Evolutionary conservation across 2,113 vertebrate species (phyloP).

Genomic region (Planiliza haematocheilus): DNA sequence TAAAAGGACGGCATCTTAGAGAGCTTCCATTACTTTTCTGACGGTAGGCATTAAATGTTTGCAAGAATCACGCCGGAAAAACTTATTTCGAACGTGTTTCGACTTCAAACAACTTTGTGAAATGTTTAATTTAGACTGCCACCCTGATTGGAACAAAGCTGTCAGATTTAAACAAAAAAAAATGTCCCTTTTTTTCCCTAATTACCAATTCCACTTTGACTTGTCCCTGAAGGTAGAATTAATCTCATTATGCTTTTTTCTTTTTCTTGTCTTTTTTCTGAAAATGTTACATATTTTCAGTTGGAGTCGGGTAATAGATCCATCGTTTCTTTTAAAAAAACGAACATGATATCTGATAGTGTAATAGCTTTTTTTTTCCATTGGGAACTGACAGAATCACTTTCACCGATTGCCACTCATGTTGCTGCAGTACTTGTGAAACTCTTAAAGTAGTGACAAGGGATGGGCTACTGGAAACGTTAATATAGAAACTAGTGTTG

Average conservation of each 20-base stretch:
- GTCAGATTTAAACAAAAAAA: slow-evolving; percentile 6
- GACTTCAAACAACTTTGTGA: background rate
- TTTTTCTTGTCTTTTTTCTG: slow-evolving; percentile 7
- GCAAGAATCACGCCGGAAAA: background rate
- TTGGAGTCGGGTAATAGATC: slow-evolving; percentile 9
- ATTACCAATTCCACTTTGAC: slow-evolving; percentile 16
- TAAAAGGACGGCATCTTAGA: too few species aligned
- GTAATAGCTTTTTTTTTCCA: slow-evolving; percentile 34
- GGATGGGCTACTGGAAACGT: slow-evolving; percentile 9
- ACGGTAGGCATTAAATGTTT: background rate
- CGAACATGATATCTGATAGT: slow-evolving; percentile 1
- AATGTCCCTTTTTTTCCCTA: background rate
- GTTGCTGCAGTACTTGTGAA: background rate
- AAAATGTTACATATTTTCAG: slow-evolving; percentile 11
- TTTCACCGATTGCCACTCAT: background rate
- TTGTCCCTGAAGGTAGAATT: background rate
- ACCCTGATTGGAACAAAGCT: background rate
- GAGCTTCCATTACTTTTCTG: background rate
- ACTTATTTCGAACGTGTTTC: background rate
- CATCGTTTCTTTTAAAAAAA: slow-evolving; percentile 17
- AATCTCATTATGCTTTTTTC: slow-evolving; percentile 35
- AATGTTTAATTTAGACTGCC: slow-evolving; percentile 14
- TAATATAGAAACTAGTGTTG: slow-evolving; percentile 11
- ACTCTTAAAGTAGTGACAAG: slow-evolving; percentile 22
- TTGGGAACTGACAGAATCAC: slow-evolving; percentile 25